These are phyloP conservation scores for Hiodon alosoides DNA, from an alignment of 2,113 vertebrate genomes.

Conservation along the genomic window DNA sequence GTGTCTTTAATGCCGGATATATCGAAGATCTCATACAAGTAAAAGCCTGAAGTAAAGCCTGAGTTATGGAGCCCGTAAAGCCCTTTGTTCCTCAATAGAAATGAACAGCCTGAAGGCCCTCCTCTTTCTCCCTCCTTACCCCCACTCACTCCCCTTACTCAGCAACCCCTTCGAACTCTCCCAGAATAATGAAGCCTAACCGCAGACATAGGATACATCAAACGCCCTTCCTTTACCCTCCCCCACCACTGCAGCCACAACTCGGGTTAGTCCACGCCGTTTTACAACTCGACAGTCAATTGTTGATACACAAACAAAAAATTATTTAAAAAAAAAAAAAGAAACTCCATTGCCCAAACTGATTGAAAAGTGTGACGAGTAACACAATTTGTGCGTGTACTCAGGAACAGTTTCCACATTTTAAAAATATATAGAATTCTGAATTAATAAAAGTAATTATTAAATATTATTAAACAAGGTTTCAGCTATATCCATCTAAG, in stretches of 20 bases:
- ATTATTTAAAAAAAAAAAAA: too few species aligned
- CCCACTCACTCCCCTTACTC: slow-evolving; percentile 22
- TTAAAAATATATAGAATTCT: too few species aligned
- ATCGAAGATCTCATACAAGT: neutral
- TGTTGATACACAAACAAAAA: too few species aligned
- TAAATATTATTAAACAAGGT: too few species aligned
- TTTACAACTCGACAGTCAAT: too few species aligned
- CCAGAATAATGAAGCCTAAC: slow-evolving; percentile 8
- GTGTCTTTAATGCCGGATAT: neutral
- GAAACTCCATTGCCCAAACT: too few species aligned
- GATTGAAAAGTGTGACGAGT: too few species aligned
- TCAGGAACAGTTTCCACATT: too few species aligned
- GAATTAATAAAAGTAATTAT: too few species aligned
- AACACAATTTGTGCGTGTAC: too few species aligned
- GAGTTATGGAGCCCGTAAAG: slow-evolving; percentile 24
- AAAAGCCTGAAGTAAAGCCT: slow-evolving; percentile 5
- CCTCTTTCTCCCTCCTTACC: slow-evolving; percentile 22
- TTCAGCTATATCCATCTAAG: too few species aligned
- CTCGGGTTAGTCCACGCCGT: neutral
- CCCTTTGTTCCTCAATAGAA: slow-evolving; percentile 47
- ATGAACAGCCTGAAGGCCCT: slow-evolving; percentile 42
- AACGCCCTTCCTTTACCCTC: slow-evolving; percentile 26
- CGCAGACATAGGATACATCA: slow-evolving; percentile 7
- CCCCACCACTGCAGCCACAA: slow-evolving; percentile 18
- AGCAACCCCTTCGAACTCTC: slow-evolving; percentile 35